Percentiles rank a stretch among this genome's conserved stretches.
Evolutionary conservation across 2,113 vertebrate genomes (phyloP).

Genomic region (Grallaria varia): DNA sequence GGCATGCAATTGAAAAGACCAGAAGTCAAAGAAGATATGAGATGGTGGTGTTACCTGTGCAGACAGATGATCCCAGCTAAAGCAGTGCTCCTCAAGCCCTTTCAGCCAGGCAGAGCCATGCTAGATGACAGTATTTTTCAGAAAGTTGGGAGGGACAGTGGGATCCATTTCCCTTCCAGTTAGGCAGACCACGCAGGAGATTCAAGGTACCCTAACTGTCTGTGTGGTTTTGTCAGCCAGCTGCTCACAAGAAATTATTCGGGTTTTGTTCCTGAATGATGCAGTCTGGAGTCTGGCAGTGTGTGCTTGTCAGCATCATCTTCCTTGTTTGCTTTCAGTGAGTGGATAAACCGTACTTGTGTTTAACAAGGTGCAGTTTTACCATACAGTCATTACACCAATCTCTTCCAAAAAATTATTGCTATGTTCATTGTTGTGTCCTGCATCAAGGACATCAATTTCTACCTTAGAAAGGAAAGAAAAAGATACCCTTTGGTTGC

Average conservation of each 20-base stretch:
- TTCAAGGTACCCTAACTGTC: slow-evolving; percentile 33
- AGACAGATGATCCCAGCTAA: not conserved
- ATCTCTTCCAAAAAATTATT: not conserved
- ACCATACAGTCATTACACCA: not conserved
- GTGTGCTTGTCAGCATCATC: not conserved
- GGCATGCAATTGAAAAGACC: not conserved
- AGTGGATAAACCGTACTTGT: not conserved
- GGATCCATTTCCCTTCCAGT: not conserved
- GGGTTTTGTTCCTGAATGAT: slow-evolving; percentile 40
- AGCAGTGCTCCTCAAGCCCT: not conserved
- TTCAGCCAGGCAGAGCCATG: not conserved
- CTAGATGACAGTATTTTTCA: not conserved
- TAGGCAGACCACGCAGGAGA: not conserved
- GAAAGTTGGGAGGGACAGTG: not conserved
- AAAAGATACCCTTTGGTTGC: not conserved
- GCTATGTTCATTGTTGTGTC: not conserved
- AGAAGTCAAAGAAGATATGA: not conserved
- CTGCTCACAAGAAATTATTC: slow-evolving; percentile 27
- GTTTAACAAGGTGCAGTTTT: not conserved
- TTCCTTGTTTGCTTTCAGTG: slow-evolving; percentile 25
- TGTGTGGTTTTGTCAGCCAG: slow-evolving; percentile 16
- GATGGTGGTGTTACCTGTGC: not conserved
- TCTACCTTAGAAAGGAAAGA: not conserved
- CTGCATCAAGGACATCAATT: not conserved
- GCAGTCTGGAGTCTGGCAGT: not conserved